Percentiles rank a stretch among this genome's conserved stretches.
Conservation (phyloP, 2,113 vertebrate genomes). For the Glaucidium brasilianum region DNA sequence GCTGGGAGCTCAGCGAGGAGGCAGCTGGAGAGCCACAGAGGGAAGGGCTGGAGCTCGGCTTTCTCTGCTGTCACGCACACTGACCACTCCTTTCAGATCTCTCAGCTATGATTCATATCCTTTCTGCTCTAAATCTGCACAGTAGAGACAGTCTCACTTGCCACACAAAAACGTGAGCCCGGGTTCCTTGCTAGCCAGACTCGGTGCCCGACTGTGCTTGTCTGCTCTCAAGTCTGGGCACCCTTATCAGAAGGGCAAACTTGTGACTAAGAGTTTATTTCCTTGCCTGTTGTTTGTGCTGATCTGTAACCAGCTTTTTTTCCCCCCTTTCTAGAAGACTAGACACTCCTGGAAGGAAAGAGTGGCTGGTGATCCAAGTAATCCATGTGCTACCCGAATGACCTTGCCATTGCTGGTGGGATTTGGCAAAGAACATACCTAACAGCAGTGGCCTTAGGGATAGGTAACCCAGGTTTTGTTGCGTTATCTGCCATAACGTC, state of each 20-base stretch:
- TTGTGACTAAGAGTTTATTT: background rate
- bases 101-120: background rate
- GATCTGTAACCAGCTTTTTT: background rate
- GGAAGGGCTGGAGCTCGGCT: background rate
- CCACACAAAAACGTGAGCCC: accelerated
- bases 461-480: background rate
- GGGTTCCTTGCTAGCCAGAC: background rate
- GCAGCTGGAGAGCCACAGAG: background rate
- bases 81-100: background rate
- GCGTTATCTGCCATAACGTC: background rate
- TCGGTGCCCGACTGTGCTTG: background rate
- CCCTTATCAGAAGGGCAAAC: background rate
- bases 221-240: background rate
- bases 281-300: background rate
- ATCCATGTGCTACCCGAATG: background rate
- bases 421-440: background rate
- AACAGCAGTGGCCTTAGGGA: background rate
- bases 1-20: background rate
- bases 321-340: background rate
- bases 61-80: background rate
- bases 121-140: accelerated
- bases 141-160: background rate
- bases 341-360: background rate
- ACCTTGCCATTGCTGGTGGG: accelerated
- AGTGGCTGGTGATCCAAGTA: background rate